Conservation (phyloP, 2,888 invertebrate species). For the Agriopis leucophaearia region DNA sequence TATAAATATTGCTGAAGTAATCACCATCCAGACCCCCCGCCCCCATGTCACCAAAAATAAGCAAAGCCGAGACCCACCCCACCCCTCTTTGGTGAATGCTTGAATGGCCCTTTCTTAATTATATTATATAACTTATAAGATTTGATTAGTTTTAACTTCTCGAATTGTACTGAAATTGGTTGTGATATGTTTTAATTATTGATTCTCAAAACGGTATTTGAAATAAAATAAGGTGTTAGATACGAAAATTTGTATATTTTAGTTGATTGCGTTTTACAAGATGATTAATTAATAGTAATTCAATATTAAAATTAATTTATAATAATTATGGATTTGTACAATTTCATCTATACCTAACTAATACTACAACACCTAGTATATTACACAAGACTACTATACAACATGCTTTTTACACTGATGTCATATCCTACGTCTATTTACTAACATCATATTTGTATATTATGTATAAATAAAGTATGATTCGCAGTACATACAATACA, state of each 20-base stretch:
- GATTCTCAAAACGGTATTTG: constrained; percentile 15
- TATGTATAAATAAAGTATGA: constrained; percentile 71
- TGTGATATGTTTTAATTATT: constrained; percentile 15
- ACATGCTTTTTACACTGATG: constrained; percentile 82
- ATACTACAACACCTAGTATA: constrained; percentile 80
- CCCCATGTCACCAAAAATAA: no score
- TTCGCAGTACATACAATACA: constrained; percentile 56
- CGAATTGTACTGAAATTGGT: constrained; percentile 12
- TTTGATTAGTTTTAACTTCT: neutral
- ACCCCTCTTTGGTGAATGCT: no score
- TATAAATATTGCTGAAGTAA: no score
- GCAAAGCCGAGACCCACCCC: no score
- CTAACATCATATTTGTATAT: constrained; percentile 53
- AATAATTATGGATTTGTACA: constrained; percentile 85
- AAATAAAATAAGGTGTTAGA: constrained; percentile 59
- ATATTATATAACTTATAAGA: neutral
- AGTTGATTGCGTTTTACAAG: constrained; percentile 85
- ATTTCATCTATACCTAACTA: constrained; percentile 85
- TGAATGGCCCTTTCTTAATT: no score
- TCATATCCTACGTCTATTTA: constrained; percentile 65
- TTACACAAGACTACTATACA: constrained; percentile 83
- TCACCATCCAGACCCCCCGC: no score
- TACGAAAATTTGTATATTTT: constrained; percentile 86
- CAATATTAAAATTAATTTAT: constrained; percentile 79
- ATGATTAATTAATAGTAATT: constrained; percentile 83